Conservation (phyloP, 2,888 invertebrate genomes). For the Zaprionus bogoriensis region DNA sequence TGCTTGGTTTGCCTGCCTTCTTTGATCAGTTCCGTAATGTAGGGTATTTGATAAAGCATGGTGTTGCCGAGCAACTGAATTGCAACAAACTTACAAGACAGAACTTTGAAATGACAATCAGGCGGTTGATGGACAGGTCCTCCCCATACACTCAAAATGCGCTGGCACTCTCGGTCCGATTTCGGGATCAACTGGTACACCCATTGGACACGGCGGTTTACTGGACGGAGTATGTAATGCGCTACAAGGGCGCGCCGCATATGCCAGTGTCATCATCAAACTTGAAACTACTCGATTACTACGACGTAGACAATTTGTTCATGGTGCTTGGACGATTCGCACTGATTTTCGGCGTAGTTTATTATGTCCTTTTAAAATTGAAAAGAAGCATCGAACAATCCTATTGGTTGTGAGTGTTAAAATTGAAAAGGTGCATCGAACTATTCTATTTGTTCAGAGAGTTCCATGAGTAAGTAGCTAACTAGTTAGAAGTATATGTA, state of each 20-base stretch:
- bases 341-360: background rate
- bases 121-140: conserved; percentile 48
- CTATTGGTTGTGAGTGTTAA: background rate
- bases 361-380: background rate
- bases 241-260: conserved; percentile 80
- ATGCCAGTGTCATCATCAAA: conserved; percentile 71
- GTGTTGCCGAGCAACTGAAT: conserved; percentile 67
- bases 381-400: background rate
- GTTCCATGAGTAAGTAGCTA: background rate
- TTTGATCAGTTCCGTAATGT: conserved; percentile 84
- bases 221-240: conserved; percentile 80
- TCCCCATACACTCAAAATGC: conserved; percentile 44
- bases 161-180: conserved; percentile 57
- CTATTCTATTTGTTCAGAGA: too few species aligned
- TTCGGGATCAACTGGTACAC: conserved; percentile 74
- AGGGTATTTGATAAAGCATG: conserved; percentile 68
- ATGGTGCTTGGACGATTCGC: background rate
- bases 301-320: conserved; percentile 67
- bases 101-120: conserved; percentile 56
- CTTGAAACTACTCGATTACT: conserved; percentile 72
- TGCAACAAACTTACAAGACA: conserved; percentile 69
- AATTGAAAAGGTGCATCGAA: too few species aligned
- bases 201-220: conserved; percentile 77
- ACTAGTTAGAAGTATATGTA: too few species aligned
- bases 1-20: conserved; percentile 83